A percentile compares a stretch with the other conserved stretches of the same genome.
Conservation (phyloP, 2,888 invertebrate species). For the Anoplius nigerrimus region DNA sequence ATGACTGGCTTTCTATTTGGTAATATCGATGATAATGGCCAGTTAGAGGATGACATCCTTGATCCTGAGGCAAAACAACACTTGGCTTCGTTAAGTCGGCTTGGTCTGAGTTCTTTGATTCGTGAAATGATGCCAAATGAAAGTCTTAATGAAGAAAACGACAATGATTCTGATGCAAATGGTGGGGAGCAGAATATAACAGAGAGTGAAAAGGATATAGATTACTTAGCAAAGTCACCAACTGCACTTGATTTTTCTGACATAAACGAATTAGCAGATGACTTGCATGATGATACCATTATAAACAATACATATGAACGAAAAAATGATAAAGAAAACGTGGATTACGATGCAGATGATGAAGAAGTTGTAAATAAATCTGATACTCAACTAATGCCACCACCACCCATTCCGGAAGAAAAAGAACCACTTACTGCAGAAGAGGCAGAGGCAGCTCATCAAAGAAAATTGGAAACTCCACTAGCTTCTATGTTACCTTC, state of each 20-base stretch:
- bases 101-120: constrained; percentile 88
- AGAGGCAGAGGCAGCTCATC: constrained; percentile 68
- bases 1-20: constrained; percentile 95
- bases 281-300: constrained; percentile 76
- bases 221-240: constrained; percentile 78
- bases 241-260: constrained; percentile 95
- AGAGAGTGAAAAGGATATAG: constrained; percentile 55
- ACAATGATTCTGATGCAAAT: constrained; percentile 64
- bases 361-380: constrained; percentile 80
- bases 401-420: constrained; percentile 81
- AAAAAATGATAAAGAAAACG: constrained; percentile 64
- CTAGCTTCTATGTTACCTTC: constrained; percentile 98
- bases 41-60: constrained; percentile 89
- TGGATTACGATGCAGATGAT: constrained; percentile 81
- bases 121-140: constrained; percentile 84
- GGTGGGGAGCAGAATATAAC: constrained; percentile 52
- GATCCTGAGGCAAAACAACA: constrained; percentile 91
- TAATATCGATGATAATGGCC: constrained; percentile 94
- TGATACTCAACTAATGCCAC: constrained; percentile 90
- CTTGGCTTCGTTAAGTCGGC: constrained; percentile 84
- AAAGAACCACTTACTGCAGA: constrained; percentile 66
- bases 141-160: constrained; percentile 45
- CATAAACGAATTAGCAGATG: constrained; percentile 94
- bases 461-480: constrained; percentile 88
- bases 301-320: constrained; percentile 35